Base-by-base conservation (phyloP, 2,113 vertebrate genomes). In the Oncorhynchus keta region DNA sequence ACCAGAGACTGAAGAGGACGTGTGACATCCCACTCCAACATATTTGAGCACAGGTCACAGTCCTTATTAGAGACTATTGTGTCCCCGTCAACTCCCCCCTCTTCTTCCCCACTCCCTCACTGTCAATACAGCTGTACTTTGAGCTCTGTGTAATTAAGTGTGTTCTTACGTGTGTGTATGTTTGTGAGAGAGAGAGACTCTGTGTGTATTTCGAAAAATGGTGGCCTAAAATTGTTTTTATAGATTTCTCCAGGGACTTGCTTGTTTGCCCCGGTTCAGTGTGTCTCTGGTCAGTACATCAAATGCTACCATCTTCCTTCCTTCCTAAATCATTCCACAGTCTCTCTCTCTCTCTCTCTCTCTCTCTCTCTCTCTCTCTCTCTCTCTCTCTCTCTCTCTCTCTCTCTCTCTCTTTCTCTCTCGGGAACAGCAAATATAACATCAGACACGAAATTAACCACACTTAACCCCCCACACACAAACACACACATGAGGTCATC, bases 191-290 rank as follows among this genome's bases (percentile, higher is more conserved):
- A 8, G 61, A 9, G 20, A n/a, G 20, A 22, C 6, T 64, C 26
- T 32, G 5, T 30, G 30, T 51, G 69, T n/a, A 13, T 72, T 22
- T 71, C 14, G 3, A 28, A 28, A 28, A 55, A 20, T 49, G 30
- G 49, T 57, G 51, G 16, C 9, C 49, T 59, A 51, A 32, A 59
- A 32, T 22, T 57, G 49, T 72, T 32, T 24, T 55, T 59, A 28
- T 39, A 59, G 39, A 55, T 61, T 61, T 73, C 18, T 73, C 22
- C 55, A 73, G 49, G 49, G 55, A 61, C 71, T 18, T 73, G 71
- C 20, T 61, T 61, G 71, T 73, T 73, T n/a, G 57, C 71, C 71
- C 14, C 16, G 8, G 16, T 18, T 4, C 71, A 32, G 24, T 8
- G 28, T 45, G 67, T 35, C 28, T 13, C 71, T 35, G 51, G 51